These are phyloP conservation scores for Calyptommatus sinebrachiatus DNA, from an alignment of 2,113 vertebrate species.

Conservation along the genomic window DNA sequence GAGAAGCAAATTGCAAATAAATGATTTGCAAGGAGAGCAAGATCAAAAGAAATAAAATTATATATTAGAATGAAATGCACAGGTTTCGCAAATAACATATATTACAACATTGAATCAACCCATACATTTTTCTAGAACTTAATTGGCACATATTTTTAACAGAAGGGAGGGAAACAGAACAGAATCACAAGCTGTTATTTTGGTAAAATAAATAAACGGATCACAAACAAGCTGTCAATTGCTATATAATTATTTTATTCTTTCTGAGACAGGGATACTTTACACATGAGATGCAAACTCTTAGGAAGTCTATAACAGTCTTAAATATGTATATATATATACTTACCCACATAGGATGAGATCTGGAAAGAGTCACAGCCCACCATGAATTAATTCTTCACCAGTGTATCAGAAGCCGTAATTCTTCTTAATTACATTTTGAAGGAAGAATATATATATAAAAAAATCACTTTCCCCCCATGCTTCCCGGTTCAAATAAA, in stretches of 20 bases:
- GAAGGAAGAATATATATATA: slow-evolving; percentile 62
- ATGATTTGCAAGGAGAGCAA: slow-evolving; percentile 14
- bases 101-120: slow-evolving; percentile 11
- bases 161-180: slow-evolving; percentile 35
- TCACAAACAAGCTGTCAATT: slow-evolving; percentile 62
- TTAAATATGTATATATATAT: slow-evolving; percentile 53
- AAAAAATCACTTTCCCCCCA: slow-evolving; percentile 59
- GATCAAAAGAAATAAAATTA: not conserved
- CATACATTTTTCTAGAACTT: slow-evolving; percentile 47
- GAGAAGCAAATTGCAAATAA: slow-evolving; percentile 21
- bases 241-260: slow-evolving; percentile 51
- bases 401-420: slow-evolving; percentile 57
- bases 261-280: slow-evolving; percentile 47
- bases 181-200: slow-evolving; percentile 37
- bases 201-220: slow-evolving; percentile 35
- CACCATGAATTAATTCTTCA: slow-evolving; percentile 64
- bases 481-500: slow-evolving; percentile 69
- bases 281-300: slow-evolving; percentile 21
- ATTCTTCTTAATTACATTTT: slow-evolving; percentile 68
- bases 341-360: slow-evolving; percentile 75
- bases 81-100: slow-evolving; percentile 18
- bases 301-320: slow-evolving; percentile 26
- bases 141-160: slow-evolving; percentile 13
- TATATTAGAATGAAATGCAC: slow-evolving; percentile 15
- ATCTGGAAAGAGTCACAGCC: slow-evolving; percentile 66